These are phyloP conservation scores for Phyllostomus discolor DNA, from an alignment of 2,113 vertebrate genomes.

Conservation along the genomic window DNA sequence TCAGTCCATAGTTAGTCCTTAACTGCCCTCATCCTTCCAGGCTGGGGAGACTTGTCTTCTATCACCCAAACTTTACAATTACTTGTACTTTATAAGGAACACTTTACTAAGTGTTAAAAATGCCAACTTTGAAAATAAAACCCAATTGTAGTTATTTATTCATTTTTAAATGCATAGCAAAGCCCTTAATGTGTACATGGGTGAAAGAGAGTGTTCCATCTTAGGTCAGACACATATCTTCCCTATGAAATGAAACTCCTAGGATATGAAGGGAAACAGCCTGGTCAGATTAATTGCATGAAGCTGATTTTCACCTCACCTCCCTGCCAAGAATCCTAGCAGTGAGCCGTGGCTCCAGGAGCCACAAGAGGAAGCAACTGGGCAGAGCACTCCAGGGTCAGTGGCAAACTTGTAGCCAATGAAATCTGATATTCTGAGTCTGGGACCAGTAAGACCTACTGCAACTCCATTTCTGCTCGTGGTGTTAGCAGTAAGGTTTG, in stretches of 20 bases:
- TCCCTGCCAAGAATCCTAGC: background rate
- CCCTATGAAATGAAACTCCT: background rate
- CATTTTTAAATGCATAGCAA: background rate
- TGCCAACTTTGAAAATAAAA: background rate
- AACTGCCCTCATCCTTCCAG: background rate
- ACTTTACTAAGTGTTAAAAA: background rate
- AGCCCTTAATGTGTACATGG: background rate
- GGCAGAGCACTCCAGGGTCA: background rate
- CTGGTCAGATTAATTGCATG: background rate
- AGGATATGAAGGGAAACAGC: background rate
- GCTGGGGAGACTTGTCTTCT: background rate
- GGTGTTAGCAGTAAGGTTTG: background rate
- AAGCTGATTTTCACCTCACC: background rate
- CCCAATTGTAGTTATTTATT: background rate
- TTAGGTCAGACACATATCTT: background rate
- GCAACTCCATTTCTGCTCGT: fast-evolving
- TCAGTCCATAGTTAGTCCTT: background rate
- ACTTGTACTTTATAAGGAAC: background rate
- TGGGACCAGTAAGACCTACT: background rate
- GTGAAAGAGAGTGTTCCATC: background rate
- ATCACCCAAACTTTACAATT: background rate
- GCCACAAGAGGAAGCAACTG: background rate
- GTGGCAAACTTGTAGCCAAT: background rate
- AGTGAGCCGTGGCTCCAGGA: background rate
- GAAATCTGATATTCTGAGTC: background rate